Percentiles rank a stretch among this genome's conserved stretches.
Evolutionary conservation across 2,888 invertebrate genomes (phyloP).

Genomic region (Lepidocyrtoides sp.): DNA sequence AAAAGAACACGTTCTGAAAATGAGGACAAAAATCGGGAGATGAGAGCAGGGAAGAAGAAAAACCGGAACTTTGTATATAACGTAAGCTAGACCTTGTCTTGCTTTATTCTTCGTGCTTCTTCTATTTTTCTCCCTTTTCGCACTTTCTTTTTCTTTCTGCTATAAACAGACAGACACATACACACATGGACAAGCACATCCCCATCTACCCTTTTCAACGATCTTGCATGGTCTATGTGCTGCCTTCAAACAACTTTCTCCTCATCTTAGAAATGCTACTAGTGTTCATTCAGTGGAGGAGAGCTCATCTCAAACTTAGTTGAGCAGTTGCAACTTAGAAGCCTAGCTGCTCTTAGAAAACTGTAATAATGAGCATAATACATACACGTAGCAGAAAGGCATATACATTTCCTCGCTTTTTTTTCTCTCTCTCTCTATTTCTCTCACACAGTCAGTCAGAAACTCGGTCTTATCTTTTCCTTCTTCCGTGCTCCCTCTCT

Average conservation of each 20-base stretch:
- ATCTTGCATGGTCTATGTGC: slow-evolving; percentile 4
- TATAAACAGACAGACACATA: background rate
- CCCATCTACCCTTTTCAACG: slow-evolving; percentile 35
- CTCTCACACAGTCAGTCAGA: background rate
- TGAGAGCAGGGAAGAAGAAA: slow-evolving; percentile 31
- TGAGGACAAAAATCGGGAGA: slow-evolving; percentile 63
- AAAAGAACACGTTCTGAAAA: slow-evolving; percentile 19
- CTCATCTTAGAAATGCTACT: slow-evolving; percentile 38
- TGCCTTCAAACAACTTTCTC: slow-evolving; percentile 48
- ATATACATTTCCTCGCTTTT: slow-evolving; percentile 39
- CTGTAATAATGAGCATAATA: slow-evolving; percentile 57
- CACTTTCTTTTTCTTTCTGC: slow-evolving; percentile 36
- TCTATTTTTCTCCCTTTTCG: slow-evolving; percentile 15
- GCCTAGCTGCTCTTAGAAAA: slow-evolving; percentile 30
- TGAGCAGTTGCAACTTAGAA: slow-evolving; percentile 17
- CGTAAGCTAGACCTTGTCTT: background rate
- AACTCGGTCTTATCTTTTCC: slow-evolving; percentile 46
- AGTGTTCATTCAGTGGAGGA: slow-evolving; percentile 23
- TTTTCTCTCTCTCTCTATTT: slow-evolving; percentile 17
- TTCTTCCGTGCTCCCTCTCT: background rate
- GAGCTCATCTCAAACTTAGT: slow-evolving; percentile 58
- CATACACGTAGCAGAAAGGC: slow-evolving; percentile 7
- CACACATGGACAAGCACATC: slow-evolving; percentile 15
- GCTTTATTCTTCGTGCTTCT: slow-evolving; percentile 37
- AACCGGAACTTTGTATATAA: slow-evolving; percentile 34